Conservation (phyloP, 2,797 vertebrate species). For the Oreortyx pictus region DNA sequence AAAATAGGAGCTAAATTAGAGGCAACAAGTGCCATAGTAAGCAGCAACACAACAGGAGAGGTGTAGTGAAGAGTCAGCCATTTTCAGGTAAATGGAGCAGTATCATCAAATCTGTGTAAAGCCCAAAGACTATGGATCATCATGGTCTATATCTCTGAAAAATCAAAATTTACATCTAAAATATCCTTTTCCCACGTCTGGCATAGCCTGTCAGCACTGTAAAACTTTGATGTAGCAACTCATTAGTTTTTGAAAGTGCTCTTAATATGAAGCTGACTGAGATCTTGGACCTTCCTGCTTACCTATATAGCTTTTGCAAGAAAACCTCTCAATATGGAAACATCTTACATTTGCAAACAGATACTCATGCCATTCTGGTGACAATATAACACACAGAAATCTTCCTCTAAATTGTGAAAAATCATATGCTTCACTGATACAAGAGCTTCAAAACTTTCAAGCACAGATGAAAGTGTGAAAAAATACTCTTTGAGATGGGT, state of each 20-base stretch:
- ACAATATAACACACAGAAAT: not conserved
- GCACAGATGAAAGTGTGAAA: constrained; percentile 46
- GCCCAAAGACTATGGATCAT: not conserved
- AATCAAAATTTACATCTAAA: not conserved
- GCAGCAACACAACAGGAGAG: not conserved
- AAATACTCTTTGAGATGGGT: constrained; percentile 24
- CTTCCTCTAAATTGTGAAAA: constrained; percentile 2
- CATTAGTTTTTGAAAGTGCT: not conserved
- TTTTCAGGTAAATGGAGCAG: constrained; percentile 28
- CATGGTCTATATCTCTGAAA: not conserved
- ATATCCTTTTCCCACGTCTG: not conserved
- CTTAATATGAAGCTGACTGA: not conserved
- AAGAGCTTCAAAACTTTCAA: constrained; percentile 34
- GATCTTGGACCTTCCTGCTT: not conserved
- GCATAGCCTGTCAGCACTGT: not conserved
- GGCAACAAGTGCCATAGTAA: constrained; percentile 1
- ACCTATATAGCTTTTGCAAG: not conserved
- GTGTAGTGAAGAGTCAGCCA: not conserved
- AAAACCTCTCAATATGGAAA: not conserved
- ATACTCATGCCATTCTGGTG: not conserved
- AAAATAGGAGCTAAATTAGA: not conserved
- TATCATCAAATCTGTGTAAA: not conserved
- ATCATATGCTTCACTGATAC: not conserved
- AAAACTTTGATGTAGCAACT: not conserved
- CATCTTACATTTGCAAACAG: not conserved